These are phyloP conservation scores for zebrafish (Danio rerio) DNA, from an alignment of 2,113 vertebrate genomes.

Conservation along the genomic window DNA sequence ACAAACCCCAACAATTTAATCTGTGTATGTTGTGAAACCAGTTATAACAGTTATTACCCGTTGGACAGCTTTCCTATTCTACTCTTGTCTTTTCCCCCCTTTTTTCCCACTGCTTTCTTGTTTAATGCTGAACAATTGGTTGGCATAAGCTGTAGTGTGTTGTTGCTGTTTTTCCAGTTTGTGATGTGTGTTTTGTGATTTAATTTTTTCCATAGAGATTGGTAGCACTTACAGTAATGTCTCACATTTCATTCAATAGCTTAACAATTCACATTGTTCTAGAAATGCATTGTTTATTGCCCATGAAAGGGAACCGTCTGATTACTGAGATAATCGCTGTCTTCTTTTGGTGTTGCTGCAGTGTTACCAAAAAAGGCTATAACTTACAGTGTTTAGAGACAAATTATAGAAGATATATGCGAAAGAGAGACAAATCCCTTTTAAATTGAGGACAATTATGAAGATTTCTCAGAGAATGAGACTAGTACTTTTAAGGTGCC, in stretches of 20 bases:
- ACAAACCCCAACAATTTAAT: conserved; percentile 17
- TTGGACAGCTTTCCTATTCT: conserved; percentile 31
- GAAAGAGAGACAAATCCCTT: conserved; percentile 48
- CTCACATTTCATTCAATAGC: conserved; percentile 15
- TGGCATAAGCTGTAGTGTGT: background rate
- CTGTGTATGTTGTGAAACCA: conserved; percentile 18
- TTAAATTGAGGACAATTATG: conserved; percentile 55
- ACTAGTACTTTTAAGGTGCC: background rate
- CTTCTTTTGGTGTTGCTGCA: background rate
- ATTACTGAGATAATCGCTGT: conserved; percentile 53
- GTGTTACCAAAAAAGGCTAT: conserved; percentile 19
- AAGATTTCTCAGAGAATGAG: conserved; percentile 35
- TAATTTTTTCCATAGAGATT: background rate
- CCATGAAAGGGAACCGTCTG: conserved; percentile 48
- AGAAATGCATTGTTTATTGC: conserved; percentile 68
- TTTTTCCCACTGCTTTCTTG: background rate
- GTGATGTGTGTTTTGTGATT: background rate
- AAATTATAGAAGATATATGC: background rate
- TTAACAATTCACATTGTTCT: conserved; percentile 57
- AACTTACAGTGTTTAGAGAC: conserved; percentile 32
- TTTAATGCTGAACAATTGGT: conserved; percentile 16
- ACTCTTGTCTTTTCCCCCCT: background rate
- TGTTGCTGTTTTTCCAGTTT: conserved; percentile 4
- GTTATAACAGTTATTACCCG: conserved; percentile 34
- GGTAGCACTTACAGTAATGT: background rate